These are phyloP conservation scores for Lepidurus couesii DNA, from an alignment of 1,140 invertebrate species.

Conservation along the genomic window DNA sequence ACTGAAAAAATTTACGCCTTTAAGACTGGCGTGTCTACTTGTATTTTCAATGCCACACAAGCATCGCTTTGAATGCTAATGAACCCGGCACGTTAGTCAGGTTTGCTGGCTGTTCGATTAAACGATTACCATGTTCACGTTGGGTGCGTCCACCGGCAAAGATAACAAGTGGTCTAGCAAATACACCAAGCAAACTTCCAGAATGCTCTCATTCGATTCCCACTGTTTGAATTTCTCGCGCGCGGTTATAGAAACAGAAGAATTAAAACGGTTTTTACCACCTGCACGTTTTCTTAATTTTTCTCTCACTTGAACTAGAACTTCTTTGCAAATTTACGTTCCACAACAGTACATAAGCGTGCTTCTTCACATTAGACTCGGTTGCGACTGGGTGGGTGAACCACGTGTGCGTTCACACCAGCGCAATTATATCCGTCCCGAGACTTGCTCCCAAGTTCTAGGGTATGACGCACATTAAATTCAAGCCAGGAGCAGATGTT, in stretches of 20 bases:
- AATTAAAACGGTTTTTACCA: too few relatives aligned
- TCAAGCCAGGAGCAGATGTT: background rate
- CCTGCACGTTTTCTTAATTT: background rate
- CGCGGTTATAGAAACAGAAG: too few relatives aligned
- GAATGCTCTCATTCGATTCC: too few relatives aligned
- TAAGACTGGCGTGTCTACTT: background rate
- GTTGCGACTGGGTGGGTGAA: background rate
- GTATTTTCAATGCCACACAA: constrained; percentile 4
- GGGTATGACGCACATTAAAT: background rate
- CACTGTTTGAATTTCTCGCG: too few relatives aligned
- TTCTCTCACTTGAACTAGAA: background rate
- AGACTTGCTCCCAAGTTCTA: background rate
- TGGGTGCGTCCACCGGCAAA: background rate
- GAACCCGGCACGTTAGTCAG: background rate
- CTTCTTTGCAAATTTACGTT: background rate
- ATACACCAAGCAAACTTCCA: background rate
- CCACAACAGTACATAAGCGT: background rate
- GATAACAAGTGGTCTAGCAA: background rate
- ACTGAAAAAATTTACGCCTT: constrained; percentile 1
- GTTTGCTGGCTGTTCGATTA: background rate
- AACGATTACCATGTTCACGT: constrained; percentile 6
- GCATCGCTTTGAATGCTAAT: constrained; percentile 3
- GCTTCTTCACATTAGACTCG: background rate
- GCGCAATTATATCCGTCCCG: background rate
- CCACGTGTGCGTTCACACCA: constrained; percentile 8